Conservation (phyloP, 2,113 vertebrate species). For the Poeciliopsis turrubarensis region DNA sequence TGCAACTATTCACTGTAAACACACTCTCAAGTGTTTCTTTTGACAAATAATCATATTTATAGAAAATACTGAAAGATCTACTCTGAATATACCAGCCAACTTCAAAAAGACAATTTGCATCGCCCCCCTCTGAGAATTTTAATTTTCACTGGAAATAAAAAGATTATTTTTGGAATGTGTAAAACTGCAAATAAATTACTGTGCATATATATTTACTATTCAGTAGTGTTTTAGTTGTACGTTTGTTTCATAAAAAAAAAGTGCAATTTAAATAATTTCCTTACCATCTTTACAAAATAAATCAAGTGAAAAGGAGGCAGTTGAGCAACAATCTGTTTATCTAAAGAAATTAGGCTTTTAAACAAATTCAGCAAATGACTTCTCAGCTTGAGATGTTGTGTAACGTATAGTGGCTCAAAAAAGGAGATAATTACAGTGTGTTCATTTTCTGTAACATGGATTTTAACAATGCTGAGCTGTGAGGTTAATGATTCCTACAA, state of each 20-base stretch:
- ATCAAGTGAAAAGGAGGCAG: not conserved
- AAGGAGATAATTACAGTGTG: constrained; percentile 51
- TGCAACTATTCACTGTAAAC: too few relatives aligned
- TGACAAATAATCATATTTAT: too few relatives aligned
- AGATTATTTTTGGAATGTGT: not conserved
- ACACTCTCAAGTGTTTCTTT: too few relatives aligned
- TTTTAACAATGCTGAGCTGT: constrained; percentile 43
- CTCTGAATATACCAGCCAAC: too few relatives aligned
- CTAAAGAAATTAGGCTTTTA: not conserved
- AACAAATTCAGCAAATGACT: not conserved
- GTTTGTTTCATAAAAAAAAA: not conserved
- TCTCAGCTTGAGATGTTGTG: constrained; percentile 42
- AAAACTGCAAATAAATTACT: not conserved
- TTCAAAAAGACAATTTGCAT: not conserved
- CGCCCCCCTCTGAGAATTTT: not conserved
- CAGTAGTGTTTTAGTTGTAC: not conserved
- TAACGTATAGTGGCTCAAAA: constrained; percentile 40
- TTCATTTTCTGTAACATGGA: constrained; percentile 46
- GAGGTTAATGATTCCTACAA: constrained; percentile 66
- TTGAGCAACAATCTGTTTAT: not conserved
- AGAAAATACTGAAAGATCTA: too few relatives aligned
- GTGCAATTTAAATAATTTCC: not conserved
- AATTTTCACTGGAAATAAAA: not conserved
- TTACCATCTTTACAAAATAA: not conserved
- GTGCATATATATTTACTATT: not conserved